These are phyloP conservation scores for Siniperca chuatsi DNA, from an alignment of 2,113 vertebrate species.

Conservation along the genomic window DNA sequence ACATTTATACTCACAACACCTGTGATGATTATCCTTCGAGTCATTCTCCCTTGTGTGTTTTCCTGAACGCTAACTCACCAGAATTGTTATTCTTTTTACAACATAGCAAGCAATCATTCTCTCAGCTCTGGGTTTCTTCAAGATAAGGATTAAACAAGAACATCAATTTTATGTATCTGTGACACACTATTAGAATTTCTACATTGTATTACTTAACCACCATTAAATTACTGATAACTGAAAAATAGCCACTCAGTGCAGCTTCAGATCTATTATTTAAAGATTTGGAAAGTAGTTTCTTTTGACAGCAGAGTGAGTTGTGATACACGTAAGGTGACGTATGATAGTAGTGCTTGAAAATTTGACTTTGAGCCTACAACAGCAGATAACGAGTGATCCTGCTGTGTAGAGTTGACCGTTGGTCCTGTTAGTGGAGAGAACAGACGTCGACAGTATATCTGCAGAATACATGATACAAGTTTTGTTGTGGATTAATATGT, in stretches of 20 bases:
- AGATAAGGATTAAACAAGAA: conserved; percentile 28
- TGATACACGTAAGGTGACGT: not conserved
- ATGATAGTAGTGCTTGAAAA: not conserved
- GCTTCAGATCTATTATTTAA: not conserved
- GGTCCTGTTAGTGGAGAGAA: not conserved
- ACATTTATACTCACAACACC: conserved; percentile 27
- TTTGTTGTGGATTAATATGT: not conserved
- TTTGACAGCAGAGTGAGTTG: not conserved
- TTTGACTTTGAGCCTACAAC: not conserved
- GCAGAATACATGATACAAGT: conserved; percentile 1
- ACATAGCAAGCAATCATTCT: conserved; percentile 9
- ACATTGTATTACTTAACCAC: not conserved
- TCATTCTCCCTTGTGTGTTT: conserved; percentile 8
- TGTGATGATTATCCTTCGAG: conserved; percentile 9
- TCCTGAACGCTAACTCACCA: conserved; percentile 13
- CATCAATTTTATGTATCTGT: conserved; percentile 6
- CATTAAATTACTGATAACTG: not conserved
- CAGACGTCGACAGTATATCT: not conserved
- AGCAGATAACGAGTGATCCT: not conserved
- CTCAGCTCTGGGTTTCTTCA: conserved; percentile 41
- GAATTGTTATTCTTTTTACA: conserved; percentile 22
- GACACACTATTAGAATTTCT: not conserved
- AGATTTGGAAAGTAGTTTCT: too few species aligned
- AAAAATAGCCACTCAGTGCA: not conserved
- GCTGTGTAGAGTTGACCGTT: not conserved